phyloP scores from a whole-genome alignment of 1,140 invertebrate genomes.

The Belonocnema kinseyi region DNA sequence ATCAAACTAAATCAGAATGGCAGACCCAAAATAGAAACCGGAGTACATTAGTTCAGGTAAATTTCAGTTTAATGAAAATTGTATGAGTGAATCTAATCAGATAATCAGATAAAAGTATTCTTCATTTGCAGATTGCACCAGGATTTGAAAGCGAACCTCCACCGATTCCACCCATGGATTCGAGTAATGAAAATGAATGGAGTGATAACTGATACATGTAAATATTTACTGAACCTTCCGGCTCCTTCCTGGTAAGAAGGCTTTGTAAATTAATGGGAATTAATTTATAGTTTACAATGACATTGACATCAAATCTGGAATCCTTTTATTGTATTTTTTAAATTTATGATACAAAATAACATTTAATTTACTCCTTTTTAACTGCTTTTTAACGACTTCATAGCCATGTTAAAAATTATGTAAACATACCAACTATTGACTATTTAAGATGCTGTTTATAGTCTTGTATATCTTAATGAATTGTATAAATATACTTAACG shows the following conservation, averaged over 20 bases:
- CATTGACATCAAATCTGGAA: too few species aligned
- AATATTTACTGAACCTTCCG: not conserved
- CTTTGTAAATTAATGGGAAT: too few species aligned
- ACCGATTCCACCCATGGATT: constrained; percentile 60
- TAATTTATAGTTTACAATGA: too few species aligned
- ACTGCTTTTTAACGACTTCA: too few species aligned
- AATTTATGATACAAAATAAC: too few species aligned
- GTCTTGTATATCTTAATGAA: not conserved
- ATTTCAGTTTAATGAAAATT: not conserved
- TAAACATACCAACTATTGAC: too few species aligned
- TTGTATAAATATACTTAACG: not conserved
- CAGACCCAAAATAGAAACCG: not conserved
- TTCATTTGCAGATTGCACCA: constrained; percentile 49
- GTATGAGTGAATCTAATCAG: not conserved
- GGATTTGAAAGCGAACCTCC: constrained; percentile 59
- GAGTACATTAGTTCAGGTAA: not conserved
- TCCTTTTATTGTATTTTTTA: too few species aligned
- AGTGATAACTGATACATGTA: constrained; percentile 27
- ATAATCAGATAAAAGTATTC: not conserved
- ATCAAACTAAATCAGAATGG: not conserved
- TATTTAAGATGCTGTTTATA: not conserved
- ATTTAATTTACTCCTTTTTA: too few species aligned
- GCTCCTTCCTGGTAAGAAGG: too few species aligned
- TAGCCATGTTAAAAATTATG: too few species aligned
- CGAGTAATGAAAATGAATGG: constrained; percentile 49